These are phyloP conservation scores for Rhynchotus rufescens DNA, from an alignment of 2,797 vertebrate species.

Conservation along the genomic window DNA sequence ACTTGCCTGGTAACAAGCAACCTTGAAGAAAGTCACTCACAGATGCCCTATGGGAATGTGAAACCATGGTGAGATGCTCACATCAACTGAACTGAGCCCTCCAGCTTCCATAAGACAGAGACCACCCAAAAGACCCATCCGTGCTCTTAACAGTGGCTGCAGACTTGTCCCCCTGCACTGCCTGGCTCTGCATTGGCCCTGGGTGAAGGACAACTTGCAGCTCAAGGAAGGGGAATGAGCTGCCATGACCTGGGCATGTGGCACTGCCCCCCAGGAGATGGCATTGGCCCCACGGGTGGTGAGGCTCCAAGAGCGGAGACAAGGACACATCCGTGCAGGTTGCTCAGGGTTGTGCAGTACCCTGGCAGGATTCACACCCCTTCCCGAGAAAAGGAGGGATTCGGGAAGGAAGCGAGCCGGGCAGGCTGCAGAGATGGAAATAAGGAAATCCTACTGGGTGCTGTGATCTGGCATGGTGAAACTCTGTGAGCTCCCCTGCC, in stretches of 20 bases:
- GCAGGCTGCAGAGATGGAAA: background rate
- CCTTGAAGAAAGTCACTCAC: background rate
- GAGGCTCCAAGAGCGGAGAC: background rate
- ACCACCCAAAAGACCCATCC: background rate
- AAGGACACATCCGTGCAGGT: too few relatives aligned
- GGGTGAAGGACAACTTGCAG: too few relatives aligned
- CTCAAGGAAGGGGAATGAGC: too few relatives aligned
- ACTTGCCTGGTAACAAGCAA: background rate
- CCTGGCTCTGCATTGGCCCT: too few relatives aligned
- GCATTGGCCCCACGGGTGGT: background rate
- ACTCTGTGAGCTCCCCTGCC: fast-evolving
- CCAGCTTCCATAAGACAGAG: background rate
- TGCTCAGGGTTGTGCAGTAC: background rate
- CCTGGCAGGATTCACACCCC: background rate
- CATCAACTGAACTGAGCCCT: background rate
- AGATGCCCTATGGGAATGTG: background rate
- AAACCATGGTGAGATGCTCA: background rate
- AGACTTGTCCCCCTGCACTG: too few relatives aligned
- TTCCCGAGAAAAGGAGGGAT: background rate
- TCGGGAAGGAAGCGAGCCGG: background rate
- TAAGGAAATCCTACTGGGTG: background rate
- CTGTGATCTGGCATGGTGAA: background rate
- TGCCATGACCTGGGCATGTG: too few relatives aligned
- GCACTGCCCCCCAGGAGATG: too few relatives aligned
- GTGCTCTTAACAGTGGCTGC: background rate